A percentile compares a stretch with the other conserved stretches of the same genome.
Conservation (phyloP, 1,140 invertebrate species). For the Formica selysi region DNA sequence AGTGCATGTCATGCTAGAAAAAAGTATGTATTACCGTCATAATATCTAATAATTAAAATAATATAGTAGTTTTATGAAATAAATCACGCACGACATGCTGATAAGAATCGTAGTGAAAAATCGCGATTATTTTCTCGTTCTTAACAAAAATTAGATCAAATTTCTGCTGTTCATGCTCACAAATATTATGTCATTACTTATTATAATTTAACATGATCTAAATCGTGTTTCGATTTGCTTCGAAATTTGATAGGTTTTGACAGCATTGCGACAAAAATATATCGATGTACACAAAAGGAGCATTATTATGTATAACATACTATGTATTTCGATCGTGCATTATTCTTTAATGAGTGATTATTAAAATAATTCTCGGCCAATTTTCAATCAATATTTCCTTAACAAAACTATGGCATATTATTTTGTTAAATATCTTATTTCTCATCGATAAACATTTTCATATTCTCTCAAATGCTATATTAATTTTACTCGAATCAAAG, state of each 20-base stretch:
- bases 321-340: not conserved
- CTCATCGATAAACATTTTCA: not conserved
- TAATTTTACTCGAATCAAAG: not conserved
- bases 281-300: not conserved
- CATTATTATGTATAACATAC: not conserved
- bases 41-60: conserved; percentile 30
- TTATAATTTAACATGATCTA: not conserved
- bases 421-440: conserved; percentile 4
- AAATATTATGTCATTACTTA: not conserved
- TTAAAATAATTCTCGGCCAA: not conserved
- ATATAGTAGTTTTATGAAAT: not conserved
- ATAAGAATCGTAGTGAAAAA: not conserved
- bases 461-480: not conserved
- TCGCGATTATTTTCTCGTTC: not conserved
- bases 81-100: not conserved
- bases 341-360: not conserved
- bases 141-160: not conserved
- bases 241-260: conserved; percentile 14
- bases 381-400: not conserved
- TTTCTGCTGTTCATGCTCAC: not conserved
- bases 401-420: not conserved
- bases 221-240: not conserved
- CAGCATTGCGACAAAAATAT: not conserved
- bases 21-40: not conserved
- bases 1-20: not conserved